Base-by-base conservation (phyloP, 2,888 invertebrate genomes). In the Patella pellucida region DNA sequence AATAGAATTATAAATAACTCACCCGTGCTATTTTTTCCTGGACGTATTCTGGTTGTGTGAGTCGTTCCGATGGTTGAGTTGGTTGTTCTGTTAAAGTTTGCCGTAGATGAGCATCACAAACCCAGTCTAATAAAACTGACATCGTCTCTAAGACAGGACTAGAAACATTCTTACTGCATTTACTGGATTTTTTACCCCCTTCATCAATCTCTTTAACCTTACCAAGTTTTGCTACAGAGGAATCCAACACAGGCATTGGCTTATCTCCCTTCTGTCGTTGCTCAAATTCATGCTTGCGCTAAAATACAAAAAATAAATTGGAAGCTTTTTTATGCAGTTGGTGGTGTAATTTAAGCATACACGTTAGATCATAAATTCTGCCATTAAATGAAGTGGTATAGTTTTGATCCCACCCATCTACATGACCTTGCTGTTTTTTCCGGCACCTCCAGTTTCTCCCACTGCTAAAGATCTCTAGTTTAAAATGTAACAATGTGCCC, bases 1-100 rank as follows among this genome's bases (percentile, higher is more conserved):
- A 15, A 70, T 16, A 5, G 9, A 16, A 71, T 50, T 16, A 5
- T 23, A 27, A 0, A 72, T n/a, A n/a, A 75, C 50, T 72, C 79
- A 89, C 89, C 86, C 85, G 88, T 12, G 87, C 73, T n/a, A 88
- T 86, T 82, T 86, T 87, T 56, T 88, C 88, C 68, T 88, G 87
- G 2, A 89, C 78, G 68, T 84, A 85, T 19, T 86, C 85, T 19
- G 85, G 82, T 19, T 86, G 75, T 0, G 82, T 80, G 62, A 84
- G 83, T 71, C 84, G 79, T 69, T 88, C 88, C 23, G 85, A 76
- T 69, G 87, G 86, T 76, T 85, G 83, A 12, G 84, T 82, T n/a
- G 88, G 85, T 52, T 85, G 86, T 52, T 88, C 87, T 50, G 85
- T 85, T 41, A 88, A 80, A 19, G 85, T 83, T 73, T 84, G 87